A percentile compares a stretch with the other conserved stretches of the same genome.
phyloP scores from a whole-genome alignment of 2,888 invertebrate species.

The Selenia dentaria region DNA sequence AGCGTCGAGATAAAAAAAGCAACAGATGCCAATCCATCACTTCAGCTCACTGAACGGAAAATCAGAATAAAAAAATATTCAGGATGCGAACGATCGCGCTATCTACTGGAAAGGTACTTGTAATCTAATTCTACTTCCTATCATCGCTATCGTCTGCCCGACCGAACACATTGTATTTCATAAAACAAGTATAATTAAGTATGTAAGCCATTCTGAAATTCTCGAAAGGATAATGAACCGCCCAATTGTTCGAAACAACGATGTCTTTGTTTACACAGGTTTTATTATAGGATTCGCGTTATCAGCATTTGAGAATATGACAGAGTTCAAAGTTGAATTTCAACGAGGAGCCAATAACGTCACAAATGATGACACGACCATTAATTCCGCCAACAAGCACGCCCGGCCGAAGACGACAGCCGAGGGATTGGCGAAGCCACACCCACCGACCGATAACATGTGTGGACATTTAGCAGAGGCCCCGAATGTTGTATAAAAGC shows the following conservation, averaged over 20 bases:
- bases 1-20: conserved; percentile 2
- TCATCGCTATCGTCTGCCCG: too few relatives aligned
- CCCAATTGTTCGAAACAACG: not conserved
- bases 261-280: conserved; percentile 14
- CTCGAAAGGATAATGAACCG: conserved; percentile 1
- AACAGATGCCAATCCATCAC: conserved; percentile 11
- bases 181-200: too few relatives aligned
- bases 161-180: too few relatives aligned
- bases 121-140: not conserved
- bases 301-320: conserved; percentile 1
- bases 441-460: conserved; percentile 8
- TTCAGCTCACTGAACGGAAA: conserved; percentile 1
- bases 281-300: not conserved
- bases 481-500: conserved; percentile 4
- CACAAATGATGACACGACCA: not conserved
- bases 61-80: conserved; percentile 2
- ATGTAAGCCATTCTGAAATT: too few relatives aligned
- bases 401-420: conserved; percentile 1
- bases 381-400: conserved; percentile 1
- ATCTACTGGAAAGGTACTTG: not conserved
- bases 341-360: not conserved
- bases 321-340: not conserved
- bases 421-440: conserved; percentile 3
- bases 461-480: conserved; percentile 8
- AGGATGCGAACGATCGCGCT: not conserved